Conservation (phyloP, 2,797 vertebrate genomes). For the Cossypha niveicapilla region DNA sequence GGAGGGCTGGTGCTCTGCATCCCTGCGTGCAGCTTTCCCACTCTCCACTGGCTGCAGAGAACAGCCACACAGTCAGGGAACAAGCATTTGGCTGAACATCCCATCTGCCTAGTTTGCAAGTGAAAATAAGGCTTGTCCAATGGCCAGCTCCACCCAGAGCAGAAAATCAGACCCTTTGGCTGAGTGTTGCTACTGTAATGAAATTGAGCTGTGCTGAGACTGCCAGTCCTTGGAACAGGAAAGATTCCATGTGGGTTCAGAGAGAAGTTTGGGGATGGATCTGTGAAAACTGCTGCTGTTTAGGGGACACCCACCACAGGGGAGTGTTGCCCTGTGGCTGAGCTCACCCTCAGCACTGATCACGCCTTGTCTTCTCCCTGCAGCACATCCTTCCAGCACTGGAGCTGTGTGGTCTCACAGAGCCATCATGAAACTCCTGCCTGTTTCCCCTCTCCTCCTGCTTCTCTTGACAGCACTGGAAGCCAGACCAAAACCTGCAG, state of each 20-base stretch:
- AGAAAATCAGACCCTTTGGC: conserved; percentile 56
- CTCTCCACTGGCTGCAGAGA: not conserved
- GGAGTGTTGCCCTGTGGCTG: not conserved
- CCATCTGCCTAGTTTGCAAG: conserved; percentile 33
- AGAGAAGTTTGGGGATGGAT: not conserved
- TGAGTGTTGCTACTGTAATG: not conserved
- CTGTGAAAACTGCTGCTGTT: not conserved
- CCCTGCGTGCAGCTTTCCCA: not conserved
- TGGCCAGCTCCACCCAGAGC: conserved; percentile 41
- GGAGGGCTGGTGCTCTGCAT: not conserved
- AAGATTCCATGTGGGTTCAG: not conserved
- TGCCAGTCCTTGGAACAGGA: not conserved
- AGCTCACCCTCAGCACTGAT: not conserved
- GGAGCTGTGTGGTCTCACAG: not conserved
- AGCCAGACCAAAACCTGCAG: conserved; percentile 73
- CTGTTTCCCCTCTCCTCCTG: conserved; percentile 66
- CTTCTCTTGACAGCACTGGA: conserved; percentile 68
- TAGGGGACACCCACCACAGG: not conserved
- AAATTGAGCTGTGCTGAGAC: not conserved
- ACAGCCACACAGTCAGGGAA: not conserved
- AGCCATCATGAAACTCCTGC: conserved; percentile 71
- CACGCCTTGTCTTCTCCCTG: not conserved
- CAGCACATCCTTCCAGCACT: not conserved
- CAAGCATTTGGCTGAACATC: conserved; percentile 35
- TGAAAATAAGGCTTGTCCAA: conserved; percentile 29